Percentiles rank a stretch among this genome's conserved stretches.
Evolutionary conservation across 2,888 invertebrate genomes (phyloP).

Genomic region (Cephus sareptanus): DNA sequence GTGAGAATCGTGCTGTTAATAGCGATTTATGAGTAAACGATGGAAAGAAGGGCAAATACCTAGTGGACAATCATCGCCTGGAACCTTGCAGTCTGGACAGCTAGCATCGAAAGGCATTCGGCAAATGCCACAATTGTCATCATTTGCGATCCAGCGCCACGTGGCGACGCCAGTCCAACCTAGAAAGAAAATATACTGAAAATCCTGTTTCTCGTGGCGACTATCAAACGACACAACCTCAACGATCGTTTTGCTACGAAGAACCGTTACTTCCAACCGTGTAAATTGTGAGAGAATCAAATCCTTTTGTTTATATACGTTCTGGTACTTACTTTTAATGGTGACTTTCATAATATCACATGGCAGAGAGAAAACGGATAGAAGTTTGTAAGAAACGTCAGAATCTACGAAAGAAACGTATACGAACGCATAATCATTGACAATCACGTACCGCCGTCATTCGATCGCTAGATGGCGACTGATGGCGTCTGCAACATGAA

Average conservation of each 20-base stretch:
- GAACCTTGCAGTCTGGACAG: constrained; percentile 96
- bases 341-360: constrained; percentile 71
- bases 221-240: neutral
- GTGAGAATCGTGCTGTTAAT: too few relatives aligned
- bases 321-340: constrained; percentile 70
- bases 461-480: too few relatives aligned
- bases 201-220: neutral
- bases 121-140: constrained; percentile 99
- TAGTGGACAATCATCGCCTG: constrained; percentile 97
- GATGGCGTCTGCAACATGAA: neutral
- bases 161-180: constrained; percentile 96
- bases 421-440: too few relatives aligned
- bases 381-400: neutral
- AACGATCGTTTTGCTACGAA: neutral
- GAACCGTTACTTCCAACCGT: neutral
- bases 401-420: neutral
- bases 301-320: neutral
- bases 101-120: constrained; percentile 99
- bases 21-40: too few relatives aligned
- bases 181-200: constrained; percentile 50
- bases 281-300: neutral
- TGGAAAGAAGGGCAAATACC: constrained; percentile 58
- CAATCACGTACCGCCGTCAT: too few relatives aligned
- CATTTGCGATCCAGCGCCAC: constrained; percentile 99
- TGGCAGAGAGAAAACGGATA: constrained; percentile 6